Evolutionary conservation across 2,888 invertebrate genomes (phyloP), one percentile per base, ranked within the genome.

Genomic region (Drosophila ustulata): DNA sequence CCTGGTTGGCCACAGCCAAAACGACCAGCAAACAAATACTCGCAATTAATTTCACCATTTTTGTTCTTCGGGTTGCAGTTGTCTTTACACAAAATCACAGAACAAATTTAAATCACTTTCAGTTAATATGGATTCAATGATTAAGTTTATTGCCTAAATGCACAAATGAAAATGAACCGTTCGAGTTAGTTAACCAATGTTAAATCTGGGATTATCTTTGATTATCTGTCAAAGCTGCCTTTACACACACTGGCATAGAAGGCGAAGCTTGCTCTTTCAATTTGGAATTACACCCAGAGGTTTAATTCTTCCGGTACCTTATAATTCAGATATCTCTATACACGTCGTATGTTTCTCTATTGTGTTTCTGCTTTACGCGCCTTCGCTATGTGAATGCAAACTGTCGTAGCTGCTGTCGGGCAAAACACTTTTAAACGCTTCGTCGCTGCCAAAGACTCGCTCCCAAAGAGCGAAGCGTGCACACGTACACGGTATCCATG

Each of bases 181-280:
- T 76, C 80, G 66, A 56, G 66, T 75, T 68, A 66, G 66, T 69
- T 77, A 56, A 76, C 75, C 78, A 85, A 83, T 74, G 57, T 85
- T 90, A 89, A 88, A 89, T 64, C 55, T 61, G 26, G 18, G 18
- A 18, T 18, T 18, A 18, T 18, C 18, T 18, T 0, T 18, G 18
- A 18, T 18, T 18, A 18, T 73, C 41, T 61, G 63, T 75, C 65
- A 86, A 49, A 71, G 71, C 75, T 92, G 95, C 96, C 96, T 96
- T 97, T 97, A 96, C 96, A 96, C 96, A 93, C 96, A 96, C 96
- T 97, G 96, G 96, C 94, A 95, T 94, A 97, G 96, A 97, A 97
- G 96, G 96, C 95, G 93, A 94, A 94, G 80, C 70, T 77, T 81
- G 74, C 71, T 82, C 11, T 80, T 69, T 76, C 46, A 80, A 76